These are phyloP conservation scores for Scaptomyza montana DNA, from an alignment of 1,140 invertebrate species.

Conservation along the genomic window DNA sequence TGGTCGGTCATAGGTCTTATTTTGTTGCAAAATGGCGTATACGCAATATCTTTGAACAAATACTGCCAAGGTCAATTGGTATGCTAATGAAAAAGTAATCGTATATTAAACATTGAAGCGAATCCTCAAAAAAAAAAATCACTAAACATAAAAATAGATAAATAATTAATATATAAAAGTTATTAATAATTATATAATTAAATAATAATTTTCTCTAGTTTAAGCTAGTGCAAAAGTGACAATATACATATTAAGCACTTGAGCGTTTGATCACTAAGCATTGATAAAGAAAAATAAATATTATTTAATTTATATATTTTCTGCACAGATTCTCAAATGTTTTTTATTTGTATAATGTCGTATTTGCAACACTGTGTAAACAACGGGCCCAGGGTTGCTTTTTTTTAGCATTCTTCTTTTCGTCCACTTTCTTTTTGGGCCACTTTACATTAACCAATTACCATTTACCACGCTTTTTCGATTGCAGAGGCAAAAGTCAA, in stretches of 20 bases:
- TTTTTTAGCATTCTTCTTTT: conserved; percentile 44
- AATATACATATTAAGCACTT: too few species aligned
- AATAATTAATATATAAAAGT: too few species aligned
- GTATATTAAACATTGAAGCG: too few species aligned
- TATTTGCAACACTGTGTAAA: conserved; percentile 8
- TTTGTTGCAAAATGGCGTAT: conserved; percentile 39
- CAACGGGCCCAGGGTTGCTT: conserved; percentile 21
- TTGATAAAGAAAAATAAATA: too few species aligned
- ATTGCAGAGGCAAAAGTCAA: conserved; percentile 34
- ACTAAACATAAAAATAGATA: neutral
- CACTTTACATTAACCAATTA: conserved; percentile 70
- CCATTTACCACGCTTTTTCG: conserved; percentile 65
- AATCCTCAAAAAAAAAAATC: neutral
- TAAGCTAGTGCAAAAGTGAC: too few species aligned
- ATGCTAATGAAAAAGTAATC: neutral
- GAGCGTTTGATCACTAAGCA: too few species aligned
- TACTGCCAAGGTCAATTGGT: conserved; percentile 18
- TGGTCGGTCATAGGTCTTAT: conserved; percentile 16
- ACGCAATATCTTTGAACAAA: conserved; percentile 8
- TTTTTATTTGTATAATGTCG: too few species aligned
- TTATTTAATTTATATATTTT: too few species aligned
- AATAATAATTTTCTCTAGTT: too few species aligned
- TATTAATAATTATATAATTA: too few species aligned
- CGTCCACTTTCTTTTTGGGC: conserved; percentile 72
- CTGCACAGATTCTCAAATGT: too few species aligned